phyloP scores from a whole-genome alignment of 2,797 vertebrate genomes.

The Peromyscus aztecus region DNA sequence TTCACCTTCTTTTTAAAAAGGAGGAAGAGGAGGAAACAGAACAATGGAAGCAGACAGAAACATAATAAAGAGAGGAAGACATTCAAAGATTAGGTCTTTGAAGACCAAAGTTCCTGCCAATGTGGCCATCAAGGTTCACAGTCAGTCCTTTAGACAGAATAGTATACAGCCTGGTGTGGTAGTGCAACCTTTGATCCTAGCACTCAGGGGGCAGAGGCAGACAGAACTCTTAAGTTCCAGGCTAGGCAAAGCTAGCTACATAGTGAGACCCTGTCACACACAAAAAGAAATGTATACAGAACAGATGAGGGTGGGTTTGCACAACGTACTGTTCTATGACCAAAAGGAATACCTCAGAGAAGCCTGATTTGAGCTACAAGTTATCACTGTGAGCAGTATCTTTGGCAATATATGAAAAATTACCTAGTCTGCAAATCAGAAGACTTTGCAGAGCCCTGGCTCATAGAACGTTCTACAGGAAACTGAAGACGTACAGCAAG shows the following conservation, averaged over 20 bases:
- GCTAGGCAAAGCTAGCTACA: background rate
- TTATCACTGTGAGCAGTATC: background rate
- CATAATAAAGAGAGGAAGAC: background rate
- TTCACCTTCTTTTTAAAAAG: background rate
- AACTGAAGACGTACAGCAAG: background rate
- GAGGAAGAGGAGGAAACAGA: background rate
- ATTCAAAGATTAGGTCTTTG: constrained; percentile 23
- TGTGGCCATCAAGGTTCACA: background rate
- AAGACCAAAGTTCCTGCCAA: constrained; percentile 65
- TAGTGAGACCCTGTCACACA: background rate
- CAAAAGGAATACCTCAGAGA: background rate
- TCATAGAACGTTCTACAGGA: background rate
- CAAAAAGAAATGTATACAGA: background rate
- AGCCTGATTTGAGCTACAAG: background rate
- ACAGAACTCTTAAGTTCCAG: background rate
- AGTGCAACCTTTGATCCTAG: background rate
- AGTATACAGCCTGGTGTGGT: background rate
- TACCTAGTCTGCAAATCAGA: constrained; percentile 18
- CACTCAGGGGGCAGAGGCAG: background rate
- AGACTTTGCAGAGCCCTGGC: background rate
- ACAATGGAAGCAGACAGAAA: constrained; percentile 46
- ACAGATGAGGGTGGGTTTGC: background rate
- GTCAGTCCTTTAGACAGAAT: constrained; percentile 28
- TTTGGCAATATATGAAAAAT: constrained; percentile 45
- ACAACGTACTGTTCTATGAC: background rate